phyloP scores from a whole-genome alignment of 2,888 invertebrate species.

The Stratiomys singularior region DNA sequence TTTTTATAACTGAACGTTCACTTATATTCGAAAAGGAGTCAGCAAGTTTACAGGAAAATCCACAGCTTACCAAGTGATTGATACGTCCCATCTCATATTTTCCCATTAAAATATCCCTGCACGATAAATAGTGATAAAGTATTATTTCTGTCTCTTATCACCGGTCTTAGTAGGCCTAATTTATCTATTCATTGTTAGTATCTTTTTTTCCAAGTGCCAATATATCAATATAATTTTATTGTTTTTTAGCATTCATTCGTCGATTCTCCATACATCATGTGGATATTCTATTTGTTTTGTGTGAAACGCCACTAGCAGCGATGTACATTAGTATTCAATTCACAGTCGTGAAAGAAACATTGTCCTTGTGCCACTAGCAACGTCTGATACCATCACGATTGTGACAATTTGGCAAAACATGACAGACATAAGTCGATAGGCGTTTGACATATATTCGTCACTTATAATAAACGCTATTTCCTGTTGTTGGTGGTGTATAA shows the following conservation, averaged over 20 bases:
- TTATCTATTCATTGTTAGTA: neutral
- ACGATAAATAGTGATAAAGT: too few species aligned
- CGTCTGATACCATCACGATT: neutral
- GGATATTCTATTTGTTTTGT: constrained; percentile 39
- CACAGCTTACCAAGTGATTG: too few species aligned
- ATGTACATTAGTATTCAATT: constrained; percentile 35
- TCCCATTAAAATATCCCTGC: too few species aligned
- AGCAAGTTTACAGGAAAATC: too few species aligned
- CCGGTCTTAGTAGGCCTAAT: too few species aligned
- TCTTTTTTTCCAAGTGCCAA: neutral
- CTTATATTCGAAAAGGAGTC: too few species aligned
- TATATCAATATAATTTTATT: constrained; percentile 19
- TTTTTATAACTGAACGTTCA: too few species aligned
- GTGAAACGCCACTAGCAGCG: neutral
- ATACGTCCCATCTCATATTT: too few species aligned
- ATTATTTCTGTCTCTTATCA: too few species aligned
- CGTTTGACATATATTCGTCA: constrained; percentile 43
- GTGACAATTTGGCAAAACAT: constrained; percentile 29
- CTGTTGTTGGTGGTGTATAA: neutral
- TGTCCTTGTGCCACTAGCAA: constrained; percentile 30
- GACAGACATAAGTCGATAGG: constrained; percentile 39
- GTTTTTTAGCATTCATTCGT: constrained; percentile 21
- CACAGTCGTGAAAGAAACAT: constrained; percentile 36
- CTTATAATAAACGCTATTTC: constrained; percentile 21
- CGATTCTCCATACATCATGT: constrained; percentile 10